Base-by-base conservation (phyloP, 2,888 invertebrate genomes). In the Pseudococcus jackbeardsleyi region DNA sequence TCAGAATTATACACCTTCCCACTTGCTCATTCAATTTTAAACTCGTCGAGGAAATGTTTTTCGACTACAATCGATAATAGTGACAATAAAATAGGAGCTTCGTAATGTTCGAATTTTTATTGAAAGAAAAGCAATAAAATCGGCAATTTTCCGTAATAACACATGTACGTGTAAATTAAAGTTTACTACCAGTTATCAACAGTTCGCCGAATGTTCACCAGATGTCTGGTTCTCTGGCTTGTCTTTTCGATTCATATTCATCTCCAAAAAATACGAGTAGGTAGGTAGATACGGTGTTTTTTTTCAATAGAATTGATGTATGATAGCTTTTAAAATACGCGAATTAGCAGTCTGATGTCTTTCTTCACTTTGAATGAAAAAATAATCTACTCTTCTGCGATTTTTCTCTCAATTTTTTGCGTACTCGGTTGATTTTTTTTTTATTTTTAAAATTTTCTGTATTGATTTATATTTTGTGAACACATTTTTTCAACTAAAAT, bases 61-160 rank as follows among this genome's bases (percentile, higher is more conserved):
- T 59, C n/a, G n/a, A 59, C 7, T 17, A n/a, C n/a, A 17, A 59
- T 59, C 59, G n/a, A 59, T 59, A n/a, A 59, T 3, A 59, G 59
- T 59, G 59, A 59, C 59, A 59, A 59, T 59, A 59, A 59, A 59
- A 59, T 59, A n/a, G n/a, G 7, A 59, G 59, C 59, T 12, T 9
- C 48, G 42, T 42, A 42, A 42, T 42, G 9, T 50, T 50, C 17
- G 59, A 0, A n/a, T n/a, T 59, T n/a, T 17, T 59, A 59, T 59
- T 59, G 59, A 59, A n/a, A 59, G 59, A 59, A n/a, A 59, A n/a
- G 59, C n/a, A 59, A 59, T 59, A 59, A 59, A 59, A 59, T 59
- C 59, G 15, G n/a, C 59, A 59, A 59, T 59, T 59, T 59, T 59
- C 59, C 15, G n/a, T 59, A 59, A 59, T 59, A 59, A 59, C 59